phyloP scores from a whole-genome alignment of 64 coral and sea anemone species.

The Dendrophyllia cribrosa region DNA sequence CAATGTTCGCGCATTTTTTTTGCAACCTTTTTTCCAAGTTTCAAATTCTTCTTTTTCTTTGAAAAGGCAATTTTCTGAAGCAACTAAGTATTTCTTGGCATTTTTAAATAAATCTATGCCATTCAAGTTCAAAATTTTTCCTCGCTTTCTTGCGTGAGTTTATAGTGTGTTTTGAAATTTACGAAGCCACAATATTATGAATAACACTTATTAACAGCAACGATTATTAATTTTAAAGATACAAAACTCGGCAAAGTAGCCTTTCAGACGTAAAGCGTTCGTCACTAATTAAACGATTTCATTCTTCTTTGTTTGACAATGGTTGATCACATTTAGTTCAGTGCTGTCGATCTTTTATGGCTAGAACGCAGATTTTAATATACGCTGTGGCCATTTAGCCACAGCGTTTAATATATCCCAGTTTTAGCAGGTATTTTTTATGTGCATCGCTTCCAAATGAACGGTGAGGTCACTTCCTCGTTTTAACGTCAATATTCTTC shows the following conservation, averaged over 20 bases:
- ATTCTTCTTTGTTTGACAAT: background rate
- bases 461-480: too few relatives aligned
- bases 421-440: too few relatives aligned
- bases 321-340: too few relatives aligned
- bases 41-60: background rate
- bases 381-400: too few relatives aligned
- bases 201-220: background rate
- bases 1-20: background rate
- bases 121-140: too few relatives aligned
- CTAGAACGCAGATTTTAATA: too few relatives aligned
- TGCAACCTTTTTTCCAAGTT: background rate
- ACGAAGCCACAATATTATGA: slow-evolving; percentile 17
- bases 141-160: background rate
- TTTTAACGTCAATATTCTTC: too few relatives aligned
- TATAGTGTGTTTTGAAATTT: slow-evolving; percentile 5
- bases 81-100: background rate
- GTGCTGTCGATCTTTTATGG: too few relatives aligned
- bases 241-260: background rate
- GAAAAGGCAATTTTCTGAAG: background rate
- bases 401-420: too few relatives aligned
- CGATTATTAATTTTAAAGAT: background rate
- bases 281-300: background rate
- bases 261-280: background rate
- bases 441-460: too few relatives aligned
- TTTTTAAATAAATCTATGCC: background rate